Evolutionary conservation across 2,113 vertebrate species (phyloP).

Genomic region (Scopus umbretta): DNA sequence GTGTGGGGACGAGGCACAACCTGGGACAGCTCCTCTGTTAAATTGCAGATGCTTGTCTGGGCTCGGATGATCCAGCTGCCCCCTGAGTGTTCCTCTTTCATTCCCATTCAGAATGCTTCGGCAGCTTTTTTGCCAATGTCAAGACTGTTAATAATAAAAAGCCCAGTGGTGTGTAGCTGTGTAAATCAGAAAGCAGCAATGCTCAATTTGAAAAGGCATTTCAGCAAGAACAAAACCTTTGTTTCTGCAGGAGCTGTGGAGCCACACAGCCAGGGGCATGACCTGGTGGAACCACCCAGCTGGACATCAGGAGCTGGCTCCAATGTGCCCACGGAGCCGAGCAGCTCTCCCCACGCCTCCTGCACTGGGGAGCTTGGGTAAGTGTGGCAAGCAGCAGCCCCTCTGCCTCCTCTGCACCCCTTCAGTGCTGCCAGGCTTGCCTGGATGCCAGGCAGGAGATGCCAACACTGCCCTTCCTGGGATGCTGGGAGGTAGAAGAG

Average conservation of each 20-base stretch:
- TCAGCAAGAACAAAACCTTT: background rate
- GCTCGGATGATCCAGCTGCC: background rate
- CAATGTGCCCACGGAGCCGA: background rate
- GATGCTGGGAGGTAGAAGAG: background rate
- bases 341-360: background rate
- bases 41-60: accelerated
- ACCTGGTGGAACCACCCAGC: background rate
- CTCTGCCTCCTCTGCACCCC: background rate
- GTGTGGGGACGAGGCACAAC: background rate
- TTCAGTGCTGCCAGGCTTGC: background rate
- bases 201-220: constrained; percentile 1
- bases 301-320: background rate
- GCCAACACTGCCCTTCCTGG: background rate
- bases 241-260: background rate
- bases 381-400: background rate
- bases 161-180: background rate
- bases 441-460: background rate
- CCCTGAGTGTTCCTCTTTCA: background rate
- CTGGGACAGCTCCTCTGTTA: background rate
- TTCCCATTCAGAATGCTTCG: background rate
- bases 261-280: background rate
- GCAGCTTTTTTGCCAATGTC: background rate
- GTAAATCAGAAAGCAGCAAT: background rate
- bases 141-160: background rate
- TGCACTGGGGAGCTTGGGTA: background rate